Evolutionary conservation across 2,888 invertebrate species (phyloP).

Genomic region (Ptychoptera albimana): DNA sequence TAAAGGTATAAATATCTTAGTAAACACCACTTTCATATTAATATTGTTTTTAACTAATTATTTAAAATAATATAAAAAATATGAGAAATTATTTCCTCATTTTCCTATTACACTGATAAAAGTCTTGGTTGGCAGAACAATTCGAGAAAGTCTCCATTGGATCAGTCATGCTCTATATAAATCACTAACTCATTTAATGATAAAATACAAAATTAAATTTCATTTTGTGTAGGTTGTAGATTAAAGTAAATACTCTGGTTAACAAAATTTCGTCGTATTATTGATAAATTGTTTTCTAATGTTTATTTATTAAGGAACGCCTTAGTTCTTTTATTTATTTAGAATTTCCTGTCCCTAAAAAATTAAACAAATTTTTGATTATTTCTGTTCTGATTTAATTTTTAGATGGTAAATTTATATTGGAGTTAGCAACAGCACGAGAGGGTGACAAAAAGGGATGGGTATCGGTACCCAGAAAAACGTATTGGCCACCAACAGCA

Average conservation of each 20-base stretch:
- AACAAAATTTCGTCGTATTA: no score
- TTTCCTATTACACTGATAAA: not conserved
- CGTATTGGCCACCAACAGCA: conserved; percentile 70
- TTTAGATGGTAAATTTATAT: conserved; percentile 77
- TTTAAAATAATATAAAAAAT: not conserved
- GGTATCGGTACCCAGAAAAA: conserved; percentile 80
- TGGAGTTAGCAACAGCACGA: conserved; percentile 62
- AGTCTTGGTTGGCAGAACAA: conserved; percentile 3
- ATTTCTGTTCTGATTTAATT: conserved; percentile 3
- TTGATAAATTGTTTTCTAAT: no score
- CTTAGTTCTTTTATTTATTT: no score
- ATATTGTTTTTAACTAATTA: not conserved
- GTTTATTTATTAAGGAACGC: no score
- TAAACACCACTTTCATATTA: not conserved
- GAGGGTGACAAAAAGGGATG: conserved; percentile 72
- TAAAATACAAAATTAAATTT: no score
- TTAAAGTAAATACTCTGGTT: no score
- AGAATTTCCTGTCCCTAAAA: not conserved
- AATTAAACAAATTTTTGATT: not conserved
- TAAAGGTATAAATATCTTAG: conserved; percentile 20
- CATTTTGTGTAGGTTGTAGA: no score
- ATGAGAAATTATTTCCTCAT: no score
- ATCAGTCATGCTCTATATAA: conserved; percentile 3
- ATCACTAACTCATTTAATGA: not conserved
- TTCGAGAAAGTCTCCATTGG: conserved; percentile 2